Percentiles rank a stretch among this genome's conserved stretches.
Evolutionary conservation across 1,140 invertebrate genomes (phyloP).

Genomic region (Anthonomus grandis): DNA sequence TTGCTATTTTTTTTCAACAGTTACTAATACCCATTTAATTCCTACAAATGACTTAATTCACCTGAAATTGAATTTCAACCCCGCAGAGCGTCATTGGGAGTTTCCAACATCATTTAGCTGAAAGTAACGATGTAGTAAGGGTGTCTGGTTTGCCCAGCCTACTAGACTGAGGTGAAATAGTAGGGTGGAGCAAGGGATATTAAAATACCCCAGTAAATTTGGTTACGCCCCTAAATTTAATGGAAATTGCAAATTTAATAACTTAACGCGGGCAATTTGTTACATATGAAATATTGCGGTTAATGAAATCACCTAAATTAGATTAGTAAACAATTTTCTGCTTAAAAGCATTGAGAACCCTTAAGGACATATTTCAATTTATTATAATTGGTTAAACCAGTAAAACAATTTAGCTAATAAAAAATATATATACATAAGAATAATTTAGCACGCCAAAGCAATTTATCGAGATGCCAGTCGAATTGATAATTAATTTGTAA

Average conservation of each 20-base stretch:
- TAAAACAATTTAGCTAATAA: too few relatives aligned
- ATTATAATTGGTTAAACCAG: too few relatives aligned
- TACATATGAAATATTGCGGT: too few relatives aligned
- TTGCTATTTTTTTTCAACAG: not conserved
- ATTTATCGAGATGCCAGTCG: constrained; percentile 4
- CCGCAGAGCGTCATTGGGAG: too few relatives aligned
- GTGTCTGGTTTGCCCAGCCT: not conserved
- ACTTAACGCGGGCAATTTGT: constrained; percentile 1
- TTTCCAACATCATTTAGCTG: not conserved
- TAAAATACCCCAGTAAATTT: constrained; percentile 15
- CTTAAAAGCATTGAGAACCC: constrained; percentile 2
- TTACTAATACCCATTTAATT: not conserved
- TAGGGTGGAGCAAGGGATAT: constrained; percentile 19
- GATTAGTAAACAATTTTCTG: too few relatives aligned
- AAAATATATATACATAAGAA: too few relatives aligned
- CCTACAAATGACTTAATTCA: too few relatives aligned
- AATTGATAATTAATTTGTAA: constrained; percentile 14
- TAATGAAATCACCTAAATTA: too few relatives aligned
- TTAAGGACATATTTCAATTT: not conserved
- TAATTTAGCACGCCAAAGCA: too few relatives aligned
- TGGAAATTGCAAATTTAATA: constrained; percentile 26
- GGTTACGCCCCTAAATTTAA: constrained; percentile 15
- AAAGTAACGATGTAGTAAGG: not conserved
- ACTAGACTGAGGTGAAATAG: not conserved
- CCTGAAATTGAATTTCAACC: too few relatives aligned